Base-by-base conservation (phyloP, 2,888 invertebrate genomes). In the Hirtodrosophila alboralis region DNA sequence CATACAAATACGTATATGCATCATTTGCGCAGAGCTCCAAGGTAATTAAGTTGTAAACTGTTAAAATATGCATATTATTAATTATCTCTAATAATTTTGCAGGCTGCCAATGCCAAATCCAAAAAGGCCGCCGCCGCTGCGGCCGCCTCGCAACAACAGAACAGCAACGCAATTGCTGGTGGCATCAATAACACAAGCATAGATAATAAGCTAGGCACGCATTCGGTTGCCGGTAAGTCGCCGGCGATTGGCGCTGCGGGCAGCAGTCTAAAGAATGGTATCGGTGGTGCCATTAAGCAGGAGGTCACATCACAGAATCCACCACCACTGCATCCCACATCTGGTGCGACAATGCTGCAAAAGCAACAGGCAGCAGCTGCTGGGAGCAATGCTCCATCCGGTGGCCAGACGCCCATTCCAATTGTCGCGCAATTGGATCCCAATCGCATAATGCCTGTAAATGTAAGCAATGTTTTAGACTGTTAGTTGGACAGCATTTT, bases 371-470 rank as follows among this genome's bases (percentile, higher is more conserved):
- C 72, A 18, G 59, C 75, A 13, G 37, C 69, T 8, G 51, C 48
- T 49, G 38, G 48, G n/a, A 58, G 51, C 1, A 62, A 44, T 18
- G 10, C 51, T 1, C 18, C 57, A 23, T 33, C 64, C 10, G 48
- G 69, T 14, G 81, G 79, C 12, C 89, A 87, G 51, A 74, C 86
- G 21, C 75, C 89, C 40, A 89, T 89, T 75, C 89, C 91, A 43
- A 90, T 91, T 47, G 89, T 91, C 21, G 90, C 92, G 26, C 90
- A 91, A 27, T 79, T 92, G 53, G 92, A 92, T 70, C 91, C 92
- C 53, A 91, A 90, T 69, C 92, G 92, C 83, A 91, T 92, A 87
- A 92, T 93, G 86, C 93, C 93, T 59, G 93, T 93, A 33, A 93
- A 93, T 86, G 91, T 91, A 72, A 87, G 88, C 65, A 8, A 27